Percentiles rank a stretch among this genome's conserved stretches.
phyloP scores from a whole-genome alignment of 1,140 invertebrate genomes.

The Fopius arisanus region DNA sequence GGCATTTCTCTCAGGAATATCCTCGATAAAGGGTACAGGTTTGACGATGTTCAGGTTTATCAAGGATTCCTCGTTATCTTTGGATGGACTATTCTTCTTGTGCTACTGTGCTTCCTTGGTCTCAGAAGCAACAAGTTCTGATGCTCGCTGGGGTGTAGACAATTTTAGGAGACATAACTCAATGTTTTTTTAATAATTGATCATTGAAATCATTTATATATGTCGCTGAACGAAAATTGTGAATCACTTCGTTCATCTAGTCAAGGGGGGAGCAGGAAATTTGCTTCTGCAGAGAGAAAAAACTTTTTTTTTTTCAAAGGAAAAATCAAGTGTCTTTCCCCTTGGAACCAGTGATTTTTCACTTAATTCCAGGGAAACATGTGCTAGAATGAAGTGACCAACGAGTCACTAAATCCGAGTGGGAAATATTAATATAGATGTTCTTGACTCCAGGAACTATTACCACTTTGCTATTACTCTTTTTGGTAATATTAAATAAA shows the following conservation, averaged over 20 bases:
- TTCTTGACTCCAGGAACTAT: no score
- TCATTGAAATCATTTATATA: neutral
- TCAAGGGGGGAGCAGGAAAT: no score
- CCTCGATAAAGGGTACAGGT: slow-evolving; percentile 69
- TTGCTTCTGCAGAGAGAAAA: no score
- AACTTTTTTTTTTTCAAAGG: no score
- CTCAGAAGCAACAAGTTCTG: slow-evolving; percentile 46
- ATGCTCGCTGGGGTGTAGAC: neutral
- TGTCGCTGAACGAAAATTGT: neutral
- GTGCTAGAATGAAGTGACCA: no score
- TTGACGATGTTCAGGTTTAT: slow-evolving; percentile 68
- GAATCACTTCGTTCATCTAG: neutral
- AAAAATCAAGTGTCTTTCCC: no score
- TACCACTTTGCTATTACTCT: no score
- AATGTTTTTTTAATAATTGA: neutral
- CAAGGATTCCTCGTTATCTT: slow-evolving; percentile 68
- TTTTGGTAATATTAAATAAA: no score
- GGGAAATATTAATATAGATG: no score
- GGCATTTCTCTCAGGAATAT: slow-evolving; percentile 71
- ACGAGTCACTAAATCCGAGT: no score
- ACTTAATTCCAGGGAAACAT: no score
- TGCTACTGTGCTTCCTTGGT: slow-evolving; percentile 59
- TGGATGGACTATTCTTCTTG: slow-evolving; percentile 66
- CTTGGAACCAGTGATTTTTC: no score
- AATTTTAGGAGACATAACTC: neutral